Evolutionary conservation across 2,888 invertebrate species (phyloP).

Genomic region (Lamproptera curius): DNA sequence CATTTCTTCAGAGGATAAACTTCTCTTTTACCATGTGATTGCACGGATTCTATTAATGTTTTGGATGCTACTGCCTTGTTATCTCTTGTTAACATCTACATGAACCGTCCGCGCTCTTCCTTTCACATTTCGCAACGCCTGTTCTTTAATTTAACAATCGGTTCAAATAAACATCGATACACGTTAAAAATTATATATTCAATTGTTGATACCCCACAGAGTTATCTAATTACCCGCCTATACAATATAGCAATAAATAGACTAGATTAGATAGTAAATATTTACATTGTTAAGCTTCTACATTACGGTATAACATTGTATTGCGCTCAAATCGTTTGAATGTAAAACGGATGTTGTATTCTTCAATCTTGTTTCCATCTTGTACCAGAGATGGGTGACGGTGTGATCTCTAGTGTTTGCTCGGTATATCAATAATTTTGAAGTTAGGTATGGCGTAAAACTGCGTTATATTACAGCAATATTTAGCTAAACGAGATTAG

Average conservation of each 20-base stretch:
- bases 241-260: constrained; percentile 77
- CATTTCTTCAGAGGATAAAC: too few relatives aligned
- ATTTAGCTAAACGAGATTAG: too few relatives aligned
- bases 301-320: constrained; percentile 42
- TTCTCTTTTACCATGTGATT: neutral
- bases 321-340: constrained; percentile 43
- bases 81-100: constrained; percentile 10
- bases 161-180: constrained; percentile 22
- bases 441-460: too few relatives aligned
- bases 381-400: too few relatives aligned
- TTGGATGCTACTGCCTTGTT: neutral
- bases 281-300: constrained; percentile 63
- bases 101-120: constrained; percentile 18
- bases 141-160: constrained; percentile 7
- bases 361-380: too few relatives aligned
- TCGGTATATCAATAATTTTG: too few relatives aligned
- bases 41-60: constrained; percentile 1
- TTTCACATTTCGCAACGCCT: constrained; percentile 1
- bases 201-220: constrained; percentile 57
- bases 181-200: constrained; percentile 39
- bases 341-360: constrained; percentile 11
- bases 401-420: too few relatives aligned
- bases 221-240: constrained; percentile 72
- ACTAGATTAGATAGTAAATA: constrained; percentile 69
- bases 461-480: too few relatives aligned